Conservation (phyloP, 2,113 vertebrate genomes). For the Zosterops japonicus region DNA sequence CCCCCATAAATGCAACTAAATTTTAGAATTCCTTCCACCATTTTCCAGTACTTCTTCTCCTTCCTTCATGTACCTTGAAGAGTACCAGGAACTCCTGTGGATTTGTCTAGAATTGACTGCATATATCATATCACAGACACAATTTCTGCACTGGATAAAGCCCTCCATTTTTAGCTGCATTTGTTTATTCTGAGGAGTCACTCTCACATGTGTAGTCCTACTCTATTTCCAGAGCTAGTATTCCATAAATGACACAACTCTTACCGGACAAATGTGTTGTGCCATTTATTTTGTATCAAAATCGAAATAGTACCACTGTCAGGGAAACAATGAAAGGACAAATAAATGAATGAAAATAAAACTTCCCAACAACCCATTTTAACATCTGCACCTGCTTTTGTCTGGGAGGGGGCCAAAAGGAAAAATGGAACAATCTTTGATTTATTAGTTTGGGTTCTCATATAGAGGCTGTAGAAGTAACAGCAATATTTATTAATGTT, state of each 20-base stretch:
- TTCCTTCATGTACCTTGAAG: not conserved
- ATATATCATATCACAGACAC: not conserved
- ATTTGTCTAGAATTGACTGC: not conserved
- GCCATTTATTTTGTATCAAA: not conserved
- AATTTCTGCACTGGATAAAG: not conserved
- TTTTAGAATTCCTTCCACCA: not conserved
- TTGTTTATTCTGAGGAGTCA: not conserved
- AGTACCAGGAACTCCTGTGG: not conserved
- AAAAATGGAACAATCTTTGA: not conserved
- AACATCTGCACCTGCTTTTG: not conserved
- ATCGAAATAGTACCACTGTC: not conserved
- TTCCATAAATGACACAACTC: not conserved
- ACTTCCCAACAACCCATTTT: not conserved
- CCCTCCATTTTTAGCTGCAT: not conserved
- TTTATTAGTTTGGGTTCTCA: not conserved
- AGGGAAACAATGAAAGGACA: not conserved
- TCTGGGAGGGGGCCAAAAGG: not conserved
- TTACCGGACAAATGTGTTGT: not conserved
- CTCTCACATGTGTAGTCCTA: not conserved
- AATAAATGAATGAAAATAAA: not conserved
- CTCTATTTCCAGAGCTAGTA: not conserved
- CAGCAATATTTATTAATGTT: constrained; percentile 36
- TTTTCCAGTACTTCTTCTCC: not conserved
- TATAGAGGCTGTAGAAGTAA: not conserved
- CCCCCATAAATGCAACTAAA: not conserved